Evolutionary conservation across 1,140 invertebrate genomes (phyloP).

Genomic region (Mercenaria mercenaria): DNA sequence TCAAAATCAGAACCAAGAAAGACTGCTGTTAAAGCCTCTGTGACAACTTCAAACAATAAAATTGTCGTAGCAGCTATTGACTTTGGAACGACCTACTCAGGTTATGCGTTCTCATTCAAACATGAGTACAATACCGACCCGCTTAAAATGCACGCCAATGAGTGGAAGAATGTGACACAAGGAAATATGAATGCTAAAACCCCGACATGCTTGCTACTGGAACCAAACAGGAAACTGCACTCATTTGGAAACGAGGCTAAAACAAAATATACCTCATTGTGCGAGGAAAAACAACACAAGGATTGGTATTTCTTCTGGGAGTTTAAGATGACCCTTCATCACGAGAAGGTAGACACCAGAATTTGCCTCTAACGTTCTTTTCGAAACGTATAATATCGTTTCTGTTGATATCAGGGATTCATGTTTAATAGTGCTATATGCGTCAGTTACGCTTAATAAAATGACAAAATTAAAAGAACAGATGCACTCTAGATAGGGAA

Average conservation of each 20-base stretch:
- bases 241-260: constrained; percentile 50
- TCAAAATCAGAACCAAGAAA: too few relatives aligned
- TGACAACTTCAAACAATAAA: neutral
- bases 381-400: neutral
- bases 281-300: neutral
- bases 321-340: constrained; percentile 50
- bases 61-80: constrained; percentile 11
- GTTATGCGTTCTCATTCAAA: constrained; percentile 35
- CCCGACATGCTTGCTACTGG: constrained; percentile 12
- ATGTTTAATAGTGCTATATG: too few relatives aligned
- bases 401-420: too few relatives aligned
- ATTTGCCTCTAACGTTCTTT: neutral
- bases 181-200: constrained; percentile 5
- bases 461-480: too few relatives aligned
- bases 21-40: too few relatives aligned
- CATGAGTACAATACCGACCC: constrained; percentile 2
- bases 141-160: neutral
- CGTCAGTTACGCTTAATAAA: too few relatives aligned
- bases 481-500: neutral
- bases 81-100: constrained; percentile 37
- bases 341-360: neutral
- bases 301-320: constrained; percentile 37
- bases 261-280: neutral
- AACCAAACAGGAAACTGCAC: neutral
- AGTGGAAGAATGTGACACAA: neutral